Percentiles rank a stretch among this genome's conserved stretches.
Evolutionary conservation across 2,797 vertebrate genomes (phyloP).

Genomic region (Scolopax bukidnonensis): DNA sequence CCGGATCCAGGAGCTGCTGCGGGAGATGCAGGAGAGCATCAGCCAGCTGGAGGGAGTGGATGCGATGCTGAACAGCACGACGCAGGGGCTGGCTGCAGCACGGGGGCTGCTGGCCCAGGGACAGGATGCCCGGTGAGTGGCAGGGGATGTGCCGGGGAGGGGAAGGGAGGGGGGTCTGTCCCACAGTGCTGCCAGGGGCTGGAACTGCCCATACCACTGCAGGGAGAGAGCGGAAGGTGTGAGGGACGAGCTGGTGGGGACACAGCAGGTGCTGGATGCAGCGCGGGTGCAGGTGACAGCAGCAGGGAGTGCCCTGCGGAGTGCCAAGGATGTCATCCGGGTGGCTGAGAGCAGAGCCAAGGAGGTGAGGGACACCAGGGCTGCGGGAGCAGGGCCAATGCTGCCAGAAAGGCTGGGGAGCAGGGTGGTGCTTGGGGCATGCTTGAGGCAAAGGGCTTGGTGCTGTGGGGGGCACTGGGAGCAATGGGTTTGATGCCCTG

Average conservation of each 20-base stretch:
- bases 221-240: conserved; percentile 79
- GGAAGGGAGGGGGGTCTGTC: not conserved
- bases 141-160: fast-evolving
- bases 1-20: conserved; percentile 72
- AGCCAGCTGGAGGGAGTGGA: conserved; percentile 80
- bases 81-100: conserved; percentile 73
- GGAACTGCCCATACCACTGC: not conserved
- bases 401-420: fast-evolving
- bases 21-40: conserved; percentile 81
- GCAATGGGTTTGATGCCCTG: fast-evolving
- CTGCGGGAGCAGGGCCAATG: not conserved
- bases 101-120: conserved; percentile 79
- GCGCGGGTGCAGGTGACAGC: conserved; percentile 67
- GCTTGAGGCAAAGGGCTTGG: not conserved
- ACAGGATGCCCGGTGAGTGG: conserved; percentile 79
- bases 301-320: conserved; percentile 72
- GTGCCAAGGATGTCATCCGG: conserved; percentile 70
- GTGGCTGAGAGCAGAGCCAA: conserved; percentile 64
- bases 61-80: conserved; percentile 79
- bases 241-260: conserved; percentile 64
- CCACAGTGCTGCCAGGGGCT: not conserved
- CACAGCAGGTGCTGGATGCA: conserved; percentile 72
- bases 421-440: not conserved
- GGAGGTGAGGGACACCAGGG: conserved; percentile 46
- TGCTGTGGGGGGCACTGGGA: not conserved